Conservation (phyloP, 2,888 invertebrate genomes). For the Harmothoe impar region DNA sequence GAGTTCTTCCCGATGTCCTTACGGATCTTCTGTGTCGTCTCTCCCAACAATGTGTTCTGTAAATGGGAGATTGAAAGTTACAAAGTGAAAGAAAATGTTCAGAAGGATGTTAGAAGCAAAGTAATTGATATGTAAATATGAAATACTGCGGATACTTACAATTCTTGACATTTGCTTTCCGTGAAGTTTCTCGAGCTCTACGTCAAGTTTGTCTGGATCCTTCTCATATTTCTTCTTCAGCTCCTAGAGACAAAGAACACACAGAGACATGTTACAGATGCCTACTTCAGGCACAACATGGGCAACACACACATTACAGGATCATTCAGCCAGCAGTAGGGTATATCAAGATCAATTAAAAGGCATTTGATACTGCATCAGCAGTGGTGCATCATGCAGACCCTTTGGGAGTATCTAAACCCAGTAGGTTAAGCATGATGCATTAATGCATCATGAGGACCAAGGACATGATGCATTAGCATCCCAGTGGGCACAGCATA, state of each 20-base stretch:
- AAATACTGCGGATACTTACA: neutral
- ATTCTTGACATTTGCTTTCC: slow-evolving; percentile 12
- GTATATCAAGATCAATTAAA: too few species aligned
- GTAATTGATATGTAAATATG: too few species aligned
- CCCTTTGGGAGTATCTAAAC: too few species aligned
- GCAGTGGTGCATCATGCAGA: too few species aligned
- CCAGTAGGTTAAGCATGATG: too few species aligned
- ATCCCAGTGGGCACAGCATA: too few species aligned
- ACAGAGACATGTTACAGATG: neutral
- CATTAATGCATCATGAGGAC: too few species aligned
- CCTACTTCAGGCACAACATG: too few species aligned
- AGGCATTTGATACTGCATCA: too few species aligned
- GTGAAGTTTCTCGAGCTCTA: slow-evolving; percentile 65
- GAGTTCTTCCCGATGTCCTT: slow-evolving; percentile 75
- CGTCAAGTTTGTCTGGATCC: slow-evolving; percentile 64
- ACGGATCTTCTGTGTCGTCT: slow-evolving; percentile 75
- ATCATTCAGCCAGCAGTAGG: too few species aligned
- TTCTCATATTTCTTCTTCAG: slow-evolving; percentile 64
- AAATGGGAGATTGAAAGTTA: slow-evolving; percentile 53
- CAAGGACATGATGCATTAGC: too few species aligned
- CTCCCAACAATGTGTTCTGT: slow-evolving; percentile 75
- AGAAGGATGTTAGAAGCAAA: neutral
- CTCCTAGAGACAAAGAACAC: slow-evolving; percentile 62
- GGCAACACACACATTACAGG: too few species aligned
- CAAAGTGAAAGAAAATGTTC: neutral